Evolutionary conservation across 2,113 vertebrate species (phyloP), one percentile per base, ranked within the genome.

Genomic region (Centropristis striata): DNA sequence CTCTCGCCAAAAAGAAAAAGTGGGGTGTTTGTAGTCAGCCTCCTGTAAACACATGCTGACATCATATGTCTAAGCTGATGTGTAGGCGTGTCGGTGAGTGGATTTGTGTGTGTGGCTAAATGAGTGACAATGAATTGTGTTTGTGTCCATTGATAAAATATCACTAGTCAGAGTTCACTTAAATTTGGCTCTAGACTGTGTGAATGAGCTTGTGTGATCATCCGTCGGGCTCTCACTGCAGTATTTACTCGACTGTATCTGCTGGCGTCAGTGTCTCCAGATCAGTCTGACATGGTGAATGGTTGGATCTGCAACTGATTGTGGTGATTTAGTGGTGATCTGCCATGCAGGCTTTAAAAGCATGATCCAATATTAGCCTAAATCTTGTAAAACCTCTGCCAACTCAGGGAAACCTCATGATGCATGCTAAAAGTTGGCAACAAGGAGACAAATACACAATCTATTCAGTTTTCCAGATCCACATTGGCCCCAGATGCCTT

Each of bases 311-410:
- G 71, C 25, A 27, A 55, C 77, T 78, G 70, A 78, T 77, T 86
- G 71, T 42, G 50, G 53, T 65, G 61, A 77, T 84, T 81, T 84
- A 79, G 65, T 15, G 53, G 49, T 53, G 65, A 73, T 81, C 65
- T 80, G 58, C 50, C 15, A 0, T 50, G 41, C 44, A 6, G 79
- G 61, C 46, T 84, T 67, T 23, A 61, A 68, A 63, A 5, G 64
- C 15, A 46, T 73, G 64, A 81, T 80, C 71, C 68, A 73, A 66
- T 80, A 69, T 75, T 59, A 57, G 74, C 41, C 51, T 55, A 75
- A 60, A 88, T 90, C 63, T 71, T 55, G 42, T 63, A 47, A 78
- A 88, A 68, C 53, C 28, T 75, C 71, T 44, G 68, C 65, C 54
- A 79, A 64, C 47, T 68, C 28, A 28, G 50, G 28, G 41, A 79